Evolutionary conservation across 1,140 invertebrate species (phyloP), one percentile per base, ranked within the genome.

Genomic region (Drosophila parabipectinata): DNA sequence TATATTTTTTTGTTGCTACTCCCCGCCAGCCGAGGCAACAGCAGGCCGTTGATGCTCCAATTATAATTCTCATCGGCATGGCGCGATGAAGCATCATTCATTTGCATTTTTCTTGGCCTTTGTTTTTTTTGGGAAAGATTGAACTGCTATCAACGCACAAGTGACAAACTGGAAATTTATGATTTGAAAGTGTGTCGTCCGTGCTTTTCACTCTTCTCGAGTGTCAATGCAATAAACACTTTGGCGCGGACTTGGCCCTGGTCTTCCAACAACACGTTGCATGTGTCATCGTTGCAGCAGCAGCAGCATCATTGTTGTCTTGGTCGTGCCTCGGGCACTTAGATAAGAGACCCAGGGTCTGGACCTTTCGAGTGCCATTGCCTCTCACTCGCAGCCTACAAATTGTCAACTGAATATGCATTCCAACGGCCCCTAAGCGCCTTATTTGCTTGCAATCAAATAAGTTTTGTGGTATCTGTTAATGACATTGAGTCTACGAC

Each of bases 161-260:
- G 82, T 87, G 82, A 87, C 83, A 87, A 87, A 88, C 78, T 88
- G 48, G 51, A 87, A 88, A 87, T 87, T 87, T 87, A 87, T 87
- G 82, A 83, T 88, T 87, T 79, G 66, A 87, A 87, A 87, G 83
- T 82, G 75, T 79, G 79, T 80, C 83, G 82, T 45, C 37, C 51
- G 44, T 44, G 48, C 54, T 53, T 59, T 58, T 51, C 72, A 50
- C 78, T 78, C 66, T 50, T 24, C 51, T 45, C 52, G 50, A 84
- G 82, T 87, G 82, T 87, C 74, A 87, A 87, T 82, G 82, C 79
- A 87, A 87, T 87, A 87, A 87, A 87, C 82, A 87, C 82, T 87
- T 78, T 37, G 71, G 51, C 28, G 51, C 37, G 56, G 37, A 41
- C 26, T 30, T 57, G 55, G 28, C 55, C 55, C 41, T 15, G 14